These are phyloP conservation scores for Homalodisca vitripennis DNA, from an alignment of 1,140 invertebrate genomes.

Conservation along the genomic window DNA sequence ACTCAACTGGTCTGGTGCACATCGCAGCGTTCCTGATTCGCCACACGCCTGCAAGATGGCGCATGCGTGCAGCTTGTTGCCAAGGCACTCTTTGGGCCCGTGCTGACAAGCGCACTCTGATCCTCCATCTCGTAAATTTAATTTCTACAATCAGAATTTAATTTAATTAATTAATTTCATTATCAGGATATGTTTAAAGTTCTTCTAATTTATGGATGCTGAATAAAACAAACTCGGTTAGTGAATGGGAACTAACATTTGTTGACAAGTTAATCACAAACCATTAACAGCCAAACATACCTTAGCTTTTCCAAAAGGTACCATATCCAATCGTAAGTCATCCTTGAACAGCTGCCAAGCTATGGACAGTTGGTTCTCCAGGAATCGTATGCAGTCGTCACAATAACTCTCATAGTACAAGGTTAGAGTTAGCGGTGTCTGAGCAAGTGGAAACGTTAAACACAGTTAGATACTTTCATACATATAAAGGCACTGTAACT, in stretches of 20 bases:
- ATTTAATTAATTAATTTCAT: too few relatives aligned
- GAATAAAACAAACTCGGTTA: too few relatives aligned
- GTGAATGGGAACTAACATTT: too few relatives aligned
- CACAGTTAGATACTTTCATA: too few relatives aligned
- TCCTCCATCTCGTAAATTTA: not conserved
- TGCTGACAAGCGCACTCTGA: not conserved
- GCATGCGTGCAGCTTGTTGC: not conserved
- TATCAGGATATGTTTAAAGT: too few relatives aligned
- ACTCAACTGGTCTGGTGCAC: not conserved
- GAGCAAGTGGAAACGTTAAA: too few relatives aligned
- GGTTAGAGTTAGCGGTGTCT: constrained; percentile 9
- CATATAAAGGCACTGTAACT: too few relatives aligned
- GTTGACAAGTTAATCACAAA: too few relatives aligned
- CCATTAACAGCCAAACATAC: too few relatives aligned
- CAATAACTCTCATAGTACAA: constrained; percentile 26
- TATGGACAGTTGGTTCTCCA: constrained; percentile 17
- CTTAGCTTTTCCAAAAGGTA: constrained; percentile 26
- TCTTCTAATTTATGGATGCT: too few relatives aligned
- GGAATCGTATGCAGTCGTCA: constrained; percentile 6
- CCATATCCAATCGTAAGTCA: constrained; percentile 6
- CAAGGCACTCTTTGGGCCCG: not conserved
- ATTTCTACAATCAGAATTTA: too few relatives aligned
- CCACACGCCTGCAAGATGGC: not conserved
- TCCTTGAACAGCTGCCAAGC: constrained; percentile 4
- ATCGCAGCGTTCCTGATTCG: not conserved